Percentiles rank a stretch among this genome's conserved stretches.
These are phyloP conservation scores for Oryzias celebensis DNA, from an alignment of 2,113 vertebrate genomes.

Conservation along the genomic window DNA sequence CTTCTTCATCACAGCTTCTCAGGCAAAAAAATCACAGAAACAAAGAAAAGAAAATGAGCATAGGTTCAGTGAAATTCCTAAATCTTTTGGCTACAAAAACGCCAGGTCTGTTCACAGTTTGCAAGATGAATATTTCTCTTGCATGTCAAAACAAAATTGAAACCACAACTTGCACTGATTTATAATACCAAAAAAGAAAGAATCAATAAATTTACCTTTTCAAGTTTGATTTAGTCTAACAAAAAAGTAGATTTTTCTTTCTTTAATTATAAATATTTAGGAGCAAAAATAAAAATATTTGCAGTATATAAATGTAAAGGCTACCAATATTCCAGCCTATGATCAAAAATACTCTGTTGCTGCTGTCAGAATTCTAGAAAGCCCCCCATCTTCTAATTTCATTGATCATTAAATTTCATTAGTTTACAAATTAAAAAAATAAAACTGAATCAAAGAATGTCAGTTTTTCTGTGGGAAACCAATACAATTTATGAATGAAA, in stretches of 20 bases:
- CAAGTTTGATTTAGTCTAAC: not conserved
- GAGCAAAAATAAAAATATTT: not conserved
- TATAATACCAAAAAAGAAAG: not conserved
- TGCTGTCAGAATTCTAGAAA: constrained; percentile 31
- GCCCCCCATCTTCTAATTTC: constrained; percentile 14
- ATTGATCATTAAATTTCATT: too few relatives aligned
- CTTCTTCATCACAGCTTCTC: constrained; percentile 39
- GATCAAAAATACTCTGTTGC: constrained; percentile 31
- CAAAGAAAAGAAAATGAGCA: constrained; percentile 32
- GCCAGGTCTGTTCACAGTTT: not conserved
- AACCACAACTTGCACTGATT: not conserved
- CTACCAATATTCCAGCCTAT: constrained; percentile 22
- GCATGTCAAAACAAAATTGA: too few relatives aligned
- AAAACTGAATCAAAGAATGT: too few relatives aligned
- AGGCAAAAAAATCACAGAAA: constrained; percentile 28
- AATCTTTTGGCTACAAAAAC: not conserved
- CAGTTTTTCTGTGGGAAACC: too few relatives aligned
- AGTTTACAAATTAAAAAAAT: too few relatives aligned
- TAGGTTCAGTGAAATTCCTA: not conserved
- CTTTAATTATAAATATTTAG: not conserved
- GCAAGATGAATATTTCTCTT: not conserved
- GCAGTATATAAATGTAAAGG: not conserved
- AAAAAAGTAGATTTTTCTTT: not conserved
- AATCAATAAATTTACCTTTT: not conserved
- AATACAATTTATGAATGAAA: too few relatives aligned